phyloP scores from a whole-genome alignment of 1,140 invertebrate genomes.

The Zaprionus gabonicus region DNA sequence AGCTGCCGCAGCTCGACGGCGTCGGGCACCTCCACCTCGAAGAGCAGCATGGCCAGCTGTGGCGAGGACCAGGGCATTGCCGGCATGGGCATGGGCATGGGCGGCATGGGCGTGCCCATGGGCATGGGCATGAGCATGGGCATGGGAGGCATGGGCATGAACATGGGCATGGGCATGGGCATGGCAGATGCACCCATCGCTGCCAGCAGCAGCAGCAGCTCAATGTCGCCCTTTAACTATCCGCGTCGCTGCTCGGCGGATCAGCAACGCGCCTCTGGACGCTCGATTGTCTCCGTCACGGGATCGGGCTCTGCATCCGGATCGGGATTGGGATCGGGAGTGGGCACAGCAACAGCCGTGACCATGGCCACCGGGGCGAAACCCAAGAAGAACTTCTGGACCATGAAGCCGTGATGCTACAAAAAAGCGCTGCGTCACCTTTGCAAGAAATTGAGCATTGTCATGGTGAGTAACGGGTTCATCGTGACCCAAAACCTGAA shows the following conservation, averaged over 20 bases:
- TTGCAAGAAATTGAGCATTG: constrained; percentile 82
- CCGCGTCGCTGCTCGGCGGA: constrained; percentile 70
- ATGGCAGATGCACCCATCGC: constrained; percentile 7
- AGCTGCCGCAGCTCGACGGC: constrained; percentile 78
- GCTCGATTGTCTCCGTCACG: constrained; percentile 52
- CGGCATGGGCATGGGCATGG: constrained; percentile 53
- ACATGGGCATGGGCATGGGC: neutral
- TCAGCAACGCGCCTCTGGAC: constrained; percentile 66
- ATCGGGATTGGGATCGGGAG: constrained; percentile 6
- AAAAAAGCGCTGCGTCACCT: constrained; percentile 78
- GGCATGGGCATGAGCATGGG: constrained; percentile 15
- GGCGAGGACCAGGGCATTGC: constrained; percentile 78
- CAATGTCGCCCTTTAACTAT: constrained; percentile 73
- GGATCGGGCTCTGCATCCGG: constrained; percentile 1
- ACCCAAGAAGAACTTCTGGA: constrained; percentile 83
- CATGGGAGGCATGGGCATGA: constrained; percentile 4
- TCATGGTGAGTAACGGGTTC: constrained; percentile 70
- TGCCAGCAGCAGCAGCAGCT: constrained; percentile 23
- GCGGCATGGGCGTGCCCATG: constrained; percentile 31
- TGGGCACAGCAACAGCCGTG: constrained; percentile 30
- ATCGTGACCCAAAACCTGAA: too few relatives aligned
- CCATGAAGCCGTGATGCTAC: constrained; percentile 84
- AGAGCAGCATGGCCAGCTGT: constrained; percentile 80
- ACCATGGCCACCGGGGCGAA: constrained; percentile 71
- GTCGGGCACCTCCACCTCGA: constrained; percentile 77